Evolutionary conservation across 2,888 invertebrate genomes (phyloP), one percentile per base, ranked within the genome.

Genomic region (Apoda limacodes): DNA sequence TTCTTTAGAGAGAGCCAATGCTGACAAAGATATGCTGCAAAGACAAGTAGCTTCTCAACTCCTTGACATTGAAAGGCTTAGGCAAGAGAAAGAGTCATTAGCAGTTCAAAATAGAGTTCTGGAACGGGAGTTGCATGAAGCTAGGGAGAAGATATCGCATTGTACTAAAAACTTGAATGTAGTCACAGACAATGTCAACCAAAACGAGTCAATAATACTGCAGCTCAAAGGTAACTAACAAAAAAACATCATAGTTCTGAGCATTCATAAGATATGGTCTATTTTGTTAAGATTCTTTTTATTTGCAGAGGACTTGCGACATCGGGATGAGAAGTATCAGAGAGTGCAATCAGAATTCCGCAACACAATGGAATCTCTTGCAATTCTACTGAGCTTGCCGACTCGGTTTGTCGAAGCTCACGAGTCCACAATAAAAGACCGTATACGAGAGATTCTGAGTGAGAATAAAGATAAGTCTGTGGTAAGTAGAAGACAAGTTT

Each of bases 401-500:
- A 83, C 86, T 14, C 69, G 88, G 41, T 89, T 88, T 58, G 87
- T 90, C 3, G 93, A 93, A 51, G 88, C 92, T 1, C 85, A 89
- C 34, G 92, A 93, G 60, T 85, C 84, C 28, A 82, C 89, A 17
- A 89, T 93, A 38, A 91, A 91, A 60, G 92, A 93, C 39, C 83
- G 90, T 40, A 85, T 92, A 31, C 82, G 90, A 10, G 92, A 93
- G 62, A 82, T 91, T 24, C 68, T 92, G 14, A 85, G 83, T 35
- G 92, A 93, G 35, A 88, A 88, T 60, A 90, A 92, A 61, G 89
- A 90, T 40, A 88, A 88, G 74, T 76, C 84, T 47, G 82, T 87
- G 65, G 93, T 92, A 82, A 66, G 82, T 63, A 31, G 9, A 19
- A 22, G 22, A 10, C 6, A 22, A 22, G 4, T 9, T 22, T 6